Base-by-base conservation (phyloP, 35 echinoderm and acorn worm genomes). In the Heliocidaris erythrogramma region DNA sequence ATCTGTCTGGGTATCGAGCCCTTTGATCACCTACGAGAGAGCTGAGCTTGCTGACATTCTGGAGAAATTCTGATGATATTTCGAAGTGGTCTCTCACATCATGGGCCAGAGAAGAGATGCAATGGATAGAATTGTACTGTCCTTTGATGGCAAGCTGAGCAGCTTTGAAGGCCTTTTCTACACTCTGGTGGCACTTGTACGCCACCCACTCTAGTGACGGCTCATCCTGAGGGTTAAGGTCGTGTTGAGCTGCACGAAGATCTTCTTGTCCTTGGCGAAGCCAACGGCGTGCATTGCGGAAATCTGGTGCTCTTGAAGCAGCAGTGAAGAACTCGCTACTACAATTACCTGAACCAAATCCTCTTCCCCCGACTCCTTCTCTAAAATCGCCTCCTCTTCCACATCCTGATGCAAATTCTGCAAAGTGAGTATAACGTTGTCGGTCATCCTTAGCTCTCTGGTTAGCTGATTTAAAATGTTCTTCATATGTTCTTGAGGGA, bases 231-330 rank as follows among this genome's bases (percentile, higher is more conserved):
- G 91, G 91, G 48, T 59, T 92, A 30, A 92, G 47, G 14, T 92
- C 91, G 30, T 90, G 49, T n/a, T 92, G 21, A 13, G 90, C 88
- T 32, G 71, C 48, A 8, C 18, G 35, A 29, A 94, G 30, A 61
- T 95, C 84, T 60, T 95, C 94, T 30, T 95, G n/a, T 89, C 94
- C 96, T 47, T 97, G 96, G 12, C 94, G 90, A 12, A 90, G 90
- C 96, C 96, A 97, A 31, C 60, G 30, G 29, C 94, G 69, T 31
- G 94, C 96, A 48, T 94, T 93, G 48, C 31, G 60, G 56, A 94
- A 91, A 86, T 95, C 92, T 88, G 96, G 96, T 9, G 90, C 32
- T 30, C 87, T 89, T 11, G 91, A 59, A 48, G 91, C 49, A 12
- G 9, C 16, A 42, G 47, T 30, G 29, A 92, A 92, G 29, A 92